phyloP scores from a whole-genome alignment of 1,140 invertebrate genomes.

The Druon quercuslanigerum region DNA sequence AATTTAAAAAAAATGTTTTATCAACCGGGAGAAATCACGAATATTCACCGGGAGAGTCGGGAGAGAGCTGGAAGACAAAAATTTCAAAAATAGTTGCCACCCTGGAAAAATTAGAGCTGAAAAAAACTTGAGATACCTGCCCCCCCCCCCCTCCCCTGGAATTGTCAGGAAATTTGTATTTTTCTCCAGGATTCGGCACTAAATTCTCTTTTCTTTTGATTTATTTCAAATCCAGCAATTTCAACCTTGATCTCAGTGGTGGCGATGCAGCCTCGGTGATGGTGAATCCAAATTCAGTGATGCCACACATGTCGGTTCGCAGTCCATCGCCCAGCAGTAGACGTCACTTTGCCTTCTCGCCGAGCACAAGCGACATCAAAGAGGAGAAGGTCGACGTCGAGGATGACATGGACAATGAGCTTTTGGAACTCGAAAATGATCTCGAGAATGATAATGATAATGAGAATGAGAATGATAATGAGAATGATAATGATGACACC shows the following conservation, averaged over 20 bases:
- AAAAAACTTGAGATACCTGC: too few species aligned
- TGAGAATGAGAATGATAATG: constrained; percentile 43
- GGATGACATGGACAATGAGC: constrained; percentile 45
- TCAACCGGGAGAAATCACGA: too few species aligned
- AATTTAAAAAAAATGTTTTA: too few species aligned
- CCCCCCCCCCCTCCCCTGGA: too few species aligned
- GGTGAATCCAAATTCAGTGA: constrained; percentile 87
- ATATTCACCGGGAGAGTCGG: too few species aligned
- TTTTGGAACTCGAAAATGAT: constrained; percentile 37
- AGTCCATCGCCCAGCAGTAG: constrained; percentile 72
- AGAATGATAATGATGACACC: constrained; percentile 55
- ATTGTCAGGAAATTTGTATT: too few species aligned
- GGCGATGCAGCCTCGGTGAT: constrained; percentile 83
- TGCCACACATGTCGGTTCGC: constrained; percentile 77
- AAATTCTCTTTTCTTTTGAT: background rate
- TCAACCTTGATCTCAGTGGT: constrained; percentile 83
- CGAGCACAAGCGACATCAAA: constrained; percentile 46
- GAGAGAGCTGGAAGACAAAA: too few species aligned
- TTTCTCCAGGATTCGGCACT: too few species aligned
- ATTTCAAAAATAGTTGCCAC: too few species aligned
- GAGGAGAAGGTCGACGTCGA: constrained; percentile 50
- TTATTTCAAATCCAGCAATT: constrained; percentile 63
- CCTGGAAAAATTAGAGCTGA: too few species aligned
- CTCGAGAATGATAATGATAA: constrained; percentile 49
- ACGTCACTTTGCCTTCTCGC: constrained; percentile 60